phyloP scores from a whole-genome alignment of 2,113 vertebrate species.

The Albula glossodonta region DNA sequence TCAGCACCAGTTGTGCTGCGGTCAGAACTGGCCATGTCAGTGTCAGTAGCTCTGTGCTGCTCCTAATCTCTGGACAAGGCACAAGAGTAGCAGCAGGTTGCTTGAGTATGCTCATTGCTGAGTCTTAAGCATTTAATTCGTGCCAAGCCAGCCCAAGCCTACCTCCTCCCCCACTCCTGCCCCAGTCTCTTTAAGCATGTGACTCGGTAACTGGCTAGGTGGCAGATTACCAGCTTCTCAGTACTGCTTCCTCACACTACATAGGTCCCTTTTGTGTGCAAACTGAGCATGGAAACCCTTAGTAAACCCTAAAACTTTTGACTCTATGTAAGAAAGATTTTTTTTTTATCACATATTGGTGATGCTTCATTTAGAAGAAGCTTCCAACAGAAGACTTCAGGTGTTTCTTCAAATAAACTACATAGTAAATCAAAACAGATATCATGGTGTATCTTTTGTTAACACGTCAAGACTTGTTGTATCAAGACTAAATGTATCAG shows the following conservation, averaged over 20 bases:
- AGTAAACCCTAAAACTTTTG: neutral
- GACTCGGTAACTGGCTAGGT: constrained; percentile 60
- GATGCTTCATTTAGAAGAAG: neutral
- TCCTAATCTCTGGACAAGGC: constrained; percentile 35
- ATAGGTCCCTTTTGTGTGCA: constrained; percentile 15
- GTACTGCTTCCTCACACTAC: constrained; percentile 10
- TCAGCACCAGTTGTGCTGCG: neutral
- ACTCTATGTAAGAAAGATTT: neutral
- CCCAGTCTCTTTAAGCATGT: constrained; percentile 70
- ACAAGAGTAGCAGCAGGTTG: constrained; percentile 38
- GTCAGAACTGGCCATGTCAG: neutral
- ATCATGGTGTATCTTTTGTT: neutral
- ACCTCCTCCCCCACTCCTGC: constrained; percentile 52
- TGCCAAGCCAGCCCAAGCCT: constrained; percentile 66
- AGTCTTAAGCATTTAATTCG: constrained; percentile 78
- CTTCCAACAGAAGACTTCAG: neutral
- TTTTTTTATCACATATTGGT: neutral
- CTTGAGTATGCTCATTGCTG: constrained; percentile 65
- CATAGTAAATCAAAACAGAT: neutral
- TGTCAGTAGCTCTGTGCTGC: neutral
- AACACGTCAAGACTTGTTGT: neutral
- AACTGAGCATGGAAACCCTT: neutral
- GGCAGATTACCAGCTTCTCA: constrained; percentile 54
- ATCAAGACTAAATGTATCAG: neutral
- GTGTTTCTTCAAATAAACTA: neutral